These are phyloP conservation scores for roundworm (Caenorhabditis elegans) DNA, from an alignment of 1,140 invertebrate species.

Conservation along the genomic window WBcel235 BX284605.5:5302501-5303000, in stretches of 20 bases:
- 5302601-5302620: no score
- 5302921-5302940: background rate
- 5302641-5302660: no score
- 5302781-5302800: slow-evolving; percentile 21
- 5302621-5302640: no score
- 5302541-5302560: no score
- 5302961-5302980: background rate
- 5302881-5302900: background rate
- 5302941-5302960: slow-evolving; percentile 5
- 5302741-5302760: background rate
- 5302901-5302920: background rate
- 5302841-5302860: slow-evolving; percentile 24
- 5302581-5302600: no score
- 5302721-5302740: slow-evolving; percentile 10
- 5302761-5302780: slow-evolving; percentile 30
- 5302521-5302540: background rate
- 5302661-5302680: no score
- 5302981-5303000: background rate
- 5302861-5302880: background rate
- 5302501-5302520: background rate
- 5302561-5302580: no score
- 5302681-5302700: no score
- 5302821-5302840: slow-evolving; percentile 22
- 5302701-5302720: background rate
- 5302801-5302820: slow-evolving; percentile 26